Percentiles rank a stretch among this genome's conserved stretches.
These are phyloP conservation scores for Polydrusus cervinus DNA, from an alignment of 2,888 invertebrate genomes.

Conservation along the genomic window DNA sequence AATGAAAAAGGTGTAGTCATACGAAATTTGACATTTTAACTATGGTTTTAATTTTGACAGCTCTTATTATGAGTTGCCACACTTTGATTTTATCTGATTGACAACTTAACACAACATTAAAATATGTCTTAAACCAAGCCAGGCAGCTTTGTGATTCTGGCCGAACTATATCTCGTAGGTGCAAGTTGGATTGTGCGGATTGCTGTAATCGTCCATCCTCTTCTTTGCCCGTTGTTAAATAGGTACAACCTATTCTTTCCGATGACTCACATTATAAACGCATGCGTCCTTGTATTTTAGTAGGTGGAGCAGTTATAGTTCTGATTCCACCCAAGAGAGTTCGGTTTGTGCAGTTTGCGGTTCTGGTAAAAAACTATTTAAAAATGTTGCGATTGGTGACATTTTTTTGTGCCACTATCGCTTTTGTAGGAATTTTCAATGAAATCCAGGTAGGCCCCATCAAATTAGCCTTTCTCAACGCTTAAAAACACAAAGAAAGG, in stretches of 20 bases:
- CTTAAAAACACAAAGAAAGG: slow-evolving; percentile 50
- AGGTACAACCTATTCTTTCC: slow-evolving; percentile 55
- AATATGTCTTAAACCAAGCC: background rate
- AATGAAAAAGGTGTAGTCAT: no score
- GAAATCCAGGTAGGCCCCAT: slow-evolving; percentile 74
- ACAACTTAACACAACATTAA: no score
- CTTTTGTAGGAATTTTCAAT: slow-evolving; percentile 76
- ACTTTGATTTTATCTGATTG: no score
- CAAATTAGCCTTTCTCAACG: slow-evolving; percentile 48
- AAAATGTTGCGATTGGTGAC: slow-evolving; percentile 78
- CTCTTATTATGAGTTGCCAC: no score
- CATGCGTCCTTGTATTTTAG: slow-evolving; percentile 62
- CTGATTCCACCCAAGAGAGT: slow-evolving; percentile 67
- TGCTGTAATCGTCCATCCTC: slow-evolving; percentile 22
- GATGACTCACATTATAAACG: slow-evolving; percentile 58
- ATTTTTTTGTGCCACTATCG: slow-evolving; percentile 76
- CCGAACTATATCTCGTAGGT: slow-evolving; percentile 37
- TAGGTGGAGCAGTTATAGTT: slow-evolving; percentile 69
- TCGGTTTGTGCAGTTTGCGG: slow-evolving; percentile 65
- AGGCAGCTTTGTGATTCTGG: slow-evolving; percentile 19
- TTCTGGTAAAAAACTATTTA: slow-evolving; percentile 61
- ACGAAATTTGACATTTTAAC: no score
- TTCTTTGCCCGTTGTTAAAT: slow-evolving; percentile 12
- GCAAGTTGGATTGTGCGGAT: slow-evolving; percentile 18
- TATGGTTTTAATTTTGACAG: no score